Conservation (phyloP, 2,113 vertebrate species). For the Mohoua ochrocephala region DNA sequence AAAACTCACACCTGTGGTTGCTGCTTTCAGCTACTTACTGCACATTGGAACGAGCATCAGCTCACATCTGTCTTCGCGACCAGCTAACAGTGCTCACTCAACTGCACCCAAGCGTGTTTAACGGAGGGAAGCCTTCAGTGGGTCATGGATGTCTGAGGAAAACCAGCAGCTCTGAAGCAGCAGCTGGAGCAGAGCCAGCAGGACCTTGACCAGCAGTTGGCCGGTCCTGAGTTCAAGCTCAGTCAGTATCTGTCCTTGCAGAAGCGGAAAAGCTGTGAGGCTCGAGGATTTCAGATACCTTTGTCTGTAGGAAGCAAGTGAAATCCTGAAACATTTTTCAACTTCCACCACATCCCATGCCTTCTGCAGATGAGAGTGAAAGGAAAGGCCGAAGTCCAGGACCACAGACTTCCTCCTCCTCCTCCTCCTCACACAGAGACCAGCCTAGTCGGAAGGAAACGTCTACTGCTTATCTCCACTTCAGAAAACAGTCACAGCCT, state of each 20-base stretch:
- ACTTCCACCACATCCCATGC: not conserved
- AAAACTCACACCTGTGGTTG: not conserved
- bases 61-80: fast-evolving
- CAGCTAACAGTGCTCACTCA: fast-evolving
- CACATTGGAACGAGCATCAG: fast-evolving
- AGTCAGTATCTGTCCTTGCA: not conserved
- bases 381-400: not conserved
- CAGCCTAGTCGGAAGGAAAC: not conserved
- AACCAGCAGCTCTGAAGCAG: not conserved
- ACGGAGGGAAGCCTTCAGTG: not conserved
- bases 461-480: not conserved
- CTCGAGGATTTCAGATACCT: not conserved
- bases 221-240: not conserved
- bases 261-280: not conserved
- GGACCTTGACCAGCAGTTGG: not conserved
- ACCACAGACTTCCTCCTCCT: not conserved
- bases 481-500: not conserved
- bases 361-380: not conserved
- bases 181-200: not conserved
- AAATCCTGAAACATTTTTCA: not conserved
- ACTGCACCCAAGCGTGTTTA: not conserved
- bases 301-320: not conserved
- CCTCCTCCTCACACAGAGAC: not conserved
- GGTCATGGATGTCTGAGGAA: not conserved
- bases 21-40: not conserved